Base-by-base conservation (phyloP, 2,888 invertebrate genomes). In the Cheiracanthium punctorium region DNA sequence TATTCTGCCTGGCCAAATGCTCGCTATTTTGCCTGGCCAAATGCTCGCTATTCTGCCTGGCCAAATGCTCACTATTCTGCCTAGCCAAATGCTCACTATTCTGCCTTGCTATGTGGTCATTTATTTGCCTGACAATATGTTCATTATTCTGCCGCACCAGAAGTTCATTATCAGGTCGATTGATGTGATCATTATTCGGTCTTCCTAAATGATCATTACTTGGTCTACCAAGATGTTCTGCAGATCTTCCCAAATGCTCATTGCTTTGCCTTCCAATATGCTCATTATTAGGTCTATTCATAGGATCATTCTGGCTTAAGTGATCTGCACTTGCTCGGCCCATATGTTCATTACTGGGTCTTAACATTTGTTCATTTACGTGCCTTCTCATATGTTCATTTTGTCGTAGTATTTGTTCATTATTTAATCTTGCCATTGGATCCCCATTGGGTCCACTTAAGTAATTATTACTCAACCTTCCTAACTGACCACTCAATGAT, bases 371-470 rank as follows among this genome's bases (percentile, higher is more conserved):
- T 14, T 86, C 86, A 76, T 80, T 86, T 8, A 80, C 72, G 48
- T 86, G 86, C 33, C 84, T 43, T 64, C 84, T 85, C 76, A 80
- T 80, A 24, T 86, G 76, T 64, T 86, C 80, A 67, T 80, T 86
- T 43, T 72, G 72, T 20, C 80, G 74, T 52, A 80, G 28, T 17
- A 86, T 64, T 20, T 80, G 80, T 24, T 86, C 86, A 80, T 80
- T 86, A 33, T 76, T 86, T 28, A 80, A 65, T 32, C 80, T 70
- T 52, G 79, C 32, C 74, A 80, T 74, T 17, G 80, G 28, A 7
- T 86, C 86, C 48, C 76, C 33, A 65, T 67, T 80, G 12, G 86
- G 80, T 14, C 80, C 70, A 65, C 70, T 71, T 52, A 86, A 65
- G 41, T 86, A 86, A 48, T 86, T 80, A 43, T 75, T 80, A 33